phyloP scores from a whole-genome alignment of 2,797 vertebrate genomes.

The Semaprochilodus insignis region DNA sequence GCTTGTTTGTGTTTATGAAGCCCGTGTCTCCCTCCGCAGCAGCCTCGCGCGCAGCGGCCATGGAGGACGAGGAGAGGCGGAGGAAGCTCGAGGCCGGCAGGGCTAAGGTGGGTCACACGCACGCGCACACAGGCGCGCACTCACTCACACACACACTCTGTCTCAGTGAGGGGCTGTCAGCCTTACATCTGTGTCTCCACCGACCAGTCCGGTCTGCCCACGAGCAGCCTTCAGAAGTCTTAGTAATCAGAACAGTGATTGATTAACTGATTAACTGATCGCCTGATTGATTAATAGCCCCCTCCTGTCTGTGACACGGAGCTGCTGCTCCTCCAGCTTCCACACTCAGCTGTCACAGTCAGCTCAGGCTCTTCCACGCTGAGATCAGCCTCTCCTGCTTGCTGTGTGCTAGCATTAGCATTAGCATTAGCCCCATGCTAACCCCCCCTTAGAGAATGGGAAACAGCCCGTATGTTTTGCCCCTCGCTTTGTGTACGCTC shows the following conservation, averaged over 20 bases:
- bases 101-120: constrained; percentile 86
- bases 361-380: not conserved
- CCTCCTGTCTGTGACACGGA: too few species aligned
- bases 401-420: not conserved
- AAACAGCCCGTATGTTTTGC: too few species aligned
- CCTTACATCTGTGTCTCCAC: not conserved
- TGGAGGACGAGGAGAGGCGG: constrained; percentile 94
- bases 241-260: too few species aligned
- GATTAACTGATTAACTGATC: too few species aligned
- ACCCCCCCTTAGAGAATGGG: too few species aligned
- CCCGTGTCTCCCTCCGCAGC: constrained; percentile 69
- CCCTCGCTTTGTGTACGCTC: too few species aligned
- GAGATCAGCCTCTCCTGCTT: not conserved
- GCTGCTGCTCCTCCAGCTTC: not conserved
- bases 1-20: not conserved
- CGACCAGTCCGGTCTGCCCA: too few species aligned
- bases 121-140: not conserved
- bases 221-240: too few species aligned
- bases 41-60: constrained; percentile 68
- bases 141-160: not conserved
- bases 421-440: not conserved
- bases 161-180: not conserved
- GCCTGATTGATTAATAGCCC: too few species aligned
- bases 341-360: not conserved
- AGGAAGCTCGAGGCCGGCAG: constrained; percentile 95